Evolutionary conservation across 2,797 vertebrate species (phyloP).

Genomic region (Myiotriccus ornatus): DNA sequence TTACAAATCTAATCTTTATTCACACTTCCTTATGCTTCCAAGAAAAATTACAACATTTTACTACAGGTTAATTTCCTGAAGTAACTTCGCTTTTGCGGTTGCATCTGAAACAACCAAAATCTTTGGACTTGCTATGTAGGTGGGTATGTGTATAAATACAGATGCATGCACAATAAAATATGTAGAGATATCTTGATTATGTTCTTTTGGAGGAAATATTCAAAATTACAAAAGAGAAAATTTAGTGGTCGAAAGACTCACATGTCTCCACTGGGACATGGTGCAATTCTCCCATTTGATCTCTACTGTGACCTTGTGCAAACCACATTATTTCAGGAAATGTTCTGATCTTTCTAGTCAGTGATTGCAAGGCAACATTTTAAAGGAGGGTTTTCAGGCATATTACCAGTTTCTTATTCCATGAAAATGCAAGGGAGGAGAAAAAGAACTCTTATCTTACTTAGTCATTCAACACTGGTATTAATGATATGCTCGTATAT

Average conservation of each 20-base stretch:
- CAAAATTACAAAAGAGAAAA: conserved; percentile 14
- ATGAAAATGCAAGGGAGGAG: not conserved
- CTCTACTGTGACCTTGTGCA: conserved; percentile 31
- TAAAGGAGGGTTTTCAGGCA: not conserved
- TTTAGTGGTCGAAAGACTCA: not conserved
- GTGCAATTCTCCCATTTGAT: conserved; percentile 42
- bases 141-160: not conserved
- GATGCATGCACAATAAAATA: not conserved
- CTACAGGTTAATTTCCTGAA: not conserved
- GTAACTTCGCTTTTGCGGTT: not conserved
- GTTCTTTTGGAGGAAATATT: conserved; percentile 35
- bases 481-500: not conserved
- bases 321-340: conserved; percentile 43
- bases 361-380: not conserved
- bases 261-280: not conserved
- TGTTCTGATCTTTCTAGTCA: conserved; percentile 10
- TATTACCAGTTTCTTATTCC: conserved; percentile 6
- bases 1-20: not conserved
- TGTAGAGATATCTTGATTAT: not conserved
- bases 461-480: not conserved
- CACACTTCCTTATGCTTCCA: not conserved
- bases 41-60: not conserved
- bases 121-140: not conserved
- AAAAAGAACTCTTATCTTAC: not conserved
- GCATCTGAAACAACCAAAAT: not conserved